A percentile compares a stretch with the other conserved stretches of the same genome.
These are phyloP conservation scores for Drosophila willistoni DNA, from an alignment of 1,140 invertebrate genomes.

Conservation along the genomic window DNA sequence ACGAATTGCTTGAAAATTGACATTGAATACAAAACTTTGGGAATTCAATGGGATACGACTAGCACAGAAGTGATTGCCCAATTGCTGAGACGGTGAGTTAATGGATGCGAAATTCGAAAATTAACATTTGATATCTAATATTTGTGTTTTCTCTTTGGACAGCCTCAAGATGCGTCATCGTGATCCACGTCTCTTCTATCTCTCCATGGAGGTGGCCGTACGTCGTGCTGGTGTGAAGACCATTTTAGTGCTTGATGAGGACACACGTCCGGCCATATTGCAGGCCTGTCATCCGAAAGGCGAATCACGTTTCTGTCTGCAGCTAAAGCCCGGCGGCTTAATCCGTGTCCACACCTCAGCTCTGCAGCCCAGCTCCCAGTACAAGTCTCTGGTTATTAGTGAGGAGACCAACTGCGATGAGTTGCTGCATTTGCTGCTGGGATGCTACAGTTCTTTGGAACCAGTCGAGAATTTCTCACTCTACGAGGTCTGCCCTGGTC, in stretches of 20 bases:
- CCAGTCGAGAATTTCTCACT: slow-evolving; percentile 93
- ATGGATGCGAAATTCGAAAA: no score
- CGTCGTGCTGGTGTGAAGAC: slow-evolving; percentile 91
- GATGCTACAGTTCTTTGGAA: slow-evolving; percentile 93
- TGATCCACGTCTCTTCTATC: slow-evolving; percentile 95
- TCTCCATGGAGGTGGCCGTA: slow-evolving; percentile 96
- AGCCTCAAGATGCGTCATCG: slow-evolving; percentile 91
- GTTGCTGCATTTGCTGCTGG: slow-evolving; percentile 92
- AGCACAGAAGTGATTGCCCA: slow-evolving; percentile 93
- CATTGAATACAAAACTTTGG: slow-evolving; percentile 96
- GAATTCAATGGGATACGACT: slow-evolving; percentile 92
- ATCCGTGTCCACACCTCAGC: slow-evolving; percentile 96
- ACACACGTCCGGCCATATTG: slow-evolving; percentile 92
- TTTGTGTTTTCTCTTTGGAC: not conserved
- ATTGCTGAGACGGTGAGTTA: slow-evolving; percentile 90
- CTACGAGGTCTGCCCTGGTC: slow-evolving; percentile 90
- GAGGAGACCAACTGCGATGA: slow-evolving; percentile 95
- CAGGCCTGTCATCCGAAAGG: slow-evolving; percentile 96
- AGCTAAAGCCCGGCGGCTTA: slow-evolving; percentile 92
- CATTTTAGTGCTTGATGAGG: slow-evolving; percentile 93
- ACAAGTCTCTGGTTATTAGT: slow-evolving; percentile 95
- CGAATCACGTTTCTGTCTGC: slow-evolving; percentile 94
- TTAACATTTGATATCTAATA: not conserved
- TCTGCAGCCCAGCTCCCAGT: slow-evolving; percentile 94
- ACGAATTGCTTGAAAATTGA: slow-evolving; percentile 93